Percentiles rank a stretch among this genome's conserved stretches.
These are phyloP conservation scores for Drosophila histrio DNA, from an alignment of 2,888 invertebrate genomes.

Conservation along the genomic window DNA sequence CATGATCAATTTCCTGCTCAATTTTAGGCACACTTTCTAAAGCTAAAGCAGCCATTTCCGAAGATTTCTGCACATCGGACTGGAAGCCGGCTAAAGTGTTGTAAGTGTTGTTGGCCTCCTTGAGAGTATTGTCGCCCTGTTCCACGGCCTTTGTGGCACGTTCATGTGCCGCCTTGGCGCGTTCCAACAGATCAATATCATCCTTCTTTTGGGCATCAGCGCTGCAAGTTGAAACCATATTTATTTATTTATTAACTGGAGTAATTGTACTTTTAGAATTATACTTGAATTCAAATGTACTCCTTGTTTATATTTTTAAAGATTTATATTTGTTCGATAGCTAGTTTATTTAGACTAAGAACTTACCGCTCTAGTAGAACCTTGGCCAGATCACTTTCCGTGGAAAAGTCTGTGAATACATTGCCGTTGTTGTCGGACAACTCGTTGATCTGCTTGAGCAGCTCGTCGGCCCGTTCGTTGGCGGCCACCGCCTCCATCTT, in stretches of 20 bases:
- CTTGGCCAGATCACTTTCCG: slow-evolving; percentile 88
- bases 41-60: slow-evolving; percentile 91
- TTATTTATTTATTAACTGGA: no score
- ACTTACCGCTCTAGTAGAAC: slow-evolving; percentile 86
- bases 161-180: slow-evolving; percentile 90
- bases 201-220: slow-evolving; percentile 90
- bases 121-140: slow-evolving; percentile 92
- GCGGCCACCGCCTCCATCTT: slow-evolving; percentile 88
- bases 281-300: no score
- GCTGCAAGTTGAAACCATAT: slow-evolving; percentile 56
- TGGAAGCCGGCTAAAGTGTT: slow-evolving; percentile 91
- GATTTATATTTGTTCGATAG: no score
- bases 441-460: slow-evolving; percentile 75
- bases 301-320: no score
- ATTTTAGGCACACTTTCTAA: slow-evolving; percentile 91
- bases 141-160: slow-evolving; percentile 93
- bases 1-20: slow-evolving; percentile 88
- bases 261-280: no score
- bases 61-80: slow-evolving; percentile 93
- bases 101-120: slow-evolving; percentile 92
- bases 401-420: slow-evolving; percentile 87
- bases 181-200: slow-evolving; percentile 91
- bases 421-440: slow-evolving; percentile 84
- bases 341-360: not conserved
- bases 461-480: slow-evolving; percentile 86